Evolutionary conservation across 30 jellyfish, hydroid and myxozoan genomes (phyloP).

Genomic region (Pelagia noctiluca): DNA sequence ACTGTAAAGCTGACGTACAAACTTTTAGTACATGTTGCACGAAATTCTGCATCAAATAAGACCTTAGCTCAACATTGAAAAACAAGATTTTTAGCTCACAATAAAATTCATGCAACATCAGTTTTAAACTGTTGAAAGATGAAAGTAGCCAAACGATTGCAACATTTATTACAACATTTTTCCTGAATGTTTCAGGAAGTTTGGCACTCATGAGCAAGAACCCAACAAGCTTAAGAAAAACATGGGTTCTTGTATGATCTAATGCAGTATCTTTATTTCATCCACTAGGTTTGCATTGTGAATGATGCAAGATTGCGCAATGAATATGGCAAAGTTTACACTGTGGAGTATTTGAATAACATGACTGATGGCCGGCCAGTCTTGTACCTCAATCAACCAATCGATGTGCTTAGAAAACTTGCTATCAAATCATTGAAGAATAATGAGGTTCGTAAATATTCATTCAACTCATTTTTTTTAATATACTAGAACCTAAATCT

Average conservation of each 20-base stretch:
- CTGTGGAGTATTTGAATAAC: constrained; percentile 67
- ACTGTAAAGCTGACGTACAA: too few species aligned
- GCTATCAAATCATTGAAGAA: constrained; percentile 46
- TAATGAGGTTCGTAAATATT: constrained; percentile 59
- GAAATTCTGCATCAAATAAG: too few species aligned
- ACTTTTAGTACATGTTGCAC: too few species aligned
- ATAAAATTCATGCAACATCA: too few species aligned
- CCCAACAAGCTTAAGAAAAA: too few species aligned
- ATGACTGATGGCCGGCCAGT: constrained; percentile 62
- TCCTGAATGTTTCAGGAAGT: not conserved
- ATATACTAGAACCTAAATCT: not conserved
- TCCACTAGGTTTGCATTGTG: constrained; percentile 60
- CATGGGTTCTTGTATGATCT: too few species aligned
- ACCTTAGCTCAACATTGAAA: too few species aligned
- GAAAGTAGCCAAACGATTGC: too few species aligned
- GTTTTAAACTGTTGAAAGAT: too few species aligned
- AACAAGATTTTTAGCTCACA: not conserved
- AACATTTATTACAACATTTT: not conserved
- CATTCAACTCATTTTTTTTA: too few species aligned
- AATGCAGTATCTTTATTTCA: too few species aligned
- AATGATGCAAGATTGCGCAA: constrained; percentile 65
- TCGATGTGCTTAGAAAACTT: constrained; percentile 25
- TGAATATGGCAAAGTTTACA: constrained; percentile 53
- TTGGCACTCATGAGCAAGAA: too few species aligned
- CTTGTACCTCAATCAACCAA: constrained; percentile 69